Evolutionary conservation across 2,888 invertebrate species (phyloP), one percentile per base, ranked within the genome.

Genomic region (Cerastis leucographa): DNA sequence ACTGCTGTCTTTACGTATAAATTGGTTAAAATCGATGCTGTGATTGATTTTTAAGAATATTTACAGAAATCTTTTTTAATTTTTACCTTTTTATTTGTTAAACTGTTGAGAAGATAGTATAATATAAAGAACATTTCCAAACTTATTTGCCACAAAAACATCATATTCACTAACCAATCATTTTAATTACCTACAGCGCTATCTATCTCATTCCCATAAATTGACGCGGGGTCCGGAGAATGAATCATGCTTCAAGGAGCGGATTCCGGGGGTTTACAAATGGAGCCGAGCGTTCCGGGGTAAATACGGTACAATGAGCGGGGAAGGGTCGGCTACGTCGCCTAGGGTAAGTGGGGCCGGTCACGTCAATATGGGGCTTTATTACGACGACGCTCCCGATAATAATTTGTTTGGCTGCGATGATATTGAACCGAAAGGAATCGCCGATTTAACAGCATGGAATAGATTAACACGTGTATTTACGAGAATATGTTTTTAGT

Each of bases 201-300:
- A 91, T 94, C 89, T 92, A 91, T 94, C 92, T 92, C 89, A 92
- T 92, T 93, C 90, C 92, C 90, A 91, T 94, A 94, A 94, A 94
- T 95, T 95, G 94, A 93, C 91, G 92, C 87, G 88, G 92, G 92
- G 91, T 91, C 91, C 93, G 91, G 93, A 93, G 94, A 94, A 95
- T 96, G 96, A 96, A 95, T 96, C 96, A 96, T 96, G 95, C 93
- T 94, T 94, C 93, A 94, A 96, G 96, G 93, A 96, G 95, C 94
- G 94, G 95, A 96, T 95, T 96, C 96, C 95, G 94, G 94, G 96
- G 96, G 96, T 95, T 92, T 93, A 95, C 94, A 94, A 95, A 96
- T 95, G 95, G 94, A 95, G 94, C 95, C 94, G 93, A 96, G 92
- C 94, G 93, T 94, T 94, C 94, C 94, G 94, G 95, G 96, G 96